Base-by-base conservation (phyloP, 2,797 vertebrate species). In the Lophotriccus pileatus region DNA sequence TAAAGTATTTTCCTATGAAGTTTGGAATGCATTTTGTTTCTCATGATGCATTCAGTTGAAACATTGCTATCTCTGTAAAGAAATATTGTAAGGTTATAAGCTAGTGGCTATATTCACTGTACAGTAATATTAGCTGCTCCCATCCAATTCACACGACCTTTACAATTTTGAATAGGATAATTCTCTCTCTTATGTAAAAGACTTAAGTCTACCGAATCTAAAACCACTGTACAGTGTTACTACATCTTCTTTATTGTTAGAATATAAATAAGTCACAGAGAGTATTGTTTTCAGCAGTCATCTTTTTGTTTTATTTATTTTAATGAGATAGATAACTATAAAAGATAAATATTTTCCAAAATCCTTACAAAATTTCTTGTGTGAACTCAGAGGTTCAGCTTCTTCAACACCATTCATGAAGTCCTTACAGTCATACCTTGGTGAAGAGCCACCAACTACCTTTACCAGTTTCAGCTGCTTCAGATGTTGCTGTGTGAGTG, bases 31-130 rank as follows among this genome's bases (percentile, higher is more conserved):
- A 55, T 89, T 91, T 94, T 87, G 9, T 80, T 92, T 63, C 78
- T 95, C 93, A 44, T 82, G 25, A 63, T 69, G 81, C 36, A 73
- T 95, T 96, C 72, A 78, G 20, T 82, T 97, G 90, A 94, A 88
- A 34, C 27, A 78, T 28, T 87, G 52, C 15, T 89, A 74, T 86
- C 17, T 95, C 46, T 92, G n/a, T 89, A 89, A 89, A 84, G 94
- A 87, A 85, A 82, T 87, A 95, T 64, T 62, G 63, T 81, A 50
- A 95, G 37, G 52, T 75, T 95, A 83, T 60, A 94, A 62, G 12
- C 23, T 62, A 72, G 60, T 80, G 87, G 76, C 50, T 86, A 77
- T 66, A n/a, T 78, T 97, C 76, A 78, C 44, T 89, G 36, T 84
- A 66, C 16, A 70, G 68, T 94, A 94, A 95, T 91, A 83, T 85